Conservation (phyloP, 2,888 invertebrate species). For the Notocelia uddmanniana region DNA sequence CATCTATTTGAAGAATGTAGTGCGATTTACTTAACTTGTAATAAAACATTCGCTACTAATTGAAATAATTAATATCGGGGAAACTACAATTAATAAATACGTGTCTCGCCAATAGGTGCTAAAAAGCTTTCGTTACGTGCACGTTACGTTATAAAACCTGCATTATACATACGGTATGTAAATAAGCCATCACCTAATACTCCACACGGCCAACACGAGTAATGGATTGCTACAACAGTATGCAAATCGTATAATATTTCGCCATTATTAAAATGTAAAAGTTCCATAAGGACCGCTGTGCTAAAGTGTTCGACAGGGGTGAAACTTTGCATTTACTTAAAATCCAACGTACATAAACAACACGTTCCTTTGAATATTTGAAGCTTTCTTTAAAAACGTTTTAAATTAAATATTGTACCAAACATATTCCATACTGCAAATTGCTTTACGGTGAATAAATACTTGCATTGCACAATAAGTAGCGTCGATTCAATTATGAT, state of each 20-base stretch:
- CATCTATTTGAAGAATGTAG: no score
- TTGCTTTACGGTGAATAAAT: not conserved
- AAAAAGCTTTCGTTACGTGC: slow-evolving; percentile 29
- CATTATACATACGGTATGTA: slow-evolving; percentile 51
- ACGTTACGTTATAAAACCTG: slow-evolving; percentile 45
- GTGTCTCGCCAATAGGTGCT: slow-evolving; percentile 21
- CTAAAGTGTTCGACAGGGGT: slow-evolving; percentile 62
- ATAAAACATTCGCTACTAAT: not conserved
- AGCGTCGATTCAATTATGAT: not conserved
- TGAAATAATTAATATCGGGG: not conserved
- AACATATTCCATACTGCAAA: not conserved
- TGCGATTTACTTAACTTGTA: no score
- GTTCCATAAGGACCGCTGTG: slow-evolving; percentile 62
- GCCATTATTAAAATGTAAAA: slow-evolving; percentile 72
- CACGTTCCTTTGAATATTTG: not conserved
- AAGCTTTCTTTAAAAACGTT: not conserved
- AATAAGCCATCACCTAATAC: slow-evolving; percentile 54
- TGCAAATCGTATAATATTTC: slow-evolving; percentile 73
- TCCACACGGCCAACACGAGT: slow-evolving; percentile 53
- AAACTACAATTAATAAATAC: slow-evolving; percentile 11
- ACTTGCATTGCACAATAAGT: not conserved
- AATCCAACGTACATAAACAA: not conserved
- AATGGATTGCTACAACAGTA: slow-evolving; percentile 71
- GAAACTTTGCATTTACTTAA: slow-evolving; percentile 28
- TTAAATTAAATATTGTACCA: not conserved